Percentiles rank a stretch among this genome's conserved stretches.
Evolutionary conservation across 2,888 invertebrate species (phyloP).

Genomic region (Thymelicus sylvestris): DNA sequence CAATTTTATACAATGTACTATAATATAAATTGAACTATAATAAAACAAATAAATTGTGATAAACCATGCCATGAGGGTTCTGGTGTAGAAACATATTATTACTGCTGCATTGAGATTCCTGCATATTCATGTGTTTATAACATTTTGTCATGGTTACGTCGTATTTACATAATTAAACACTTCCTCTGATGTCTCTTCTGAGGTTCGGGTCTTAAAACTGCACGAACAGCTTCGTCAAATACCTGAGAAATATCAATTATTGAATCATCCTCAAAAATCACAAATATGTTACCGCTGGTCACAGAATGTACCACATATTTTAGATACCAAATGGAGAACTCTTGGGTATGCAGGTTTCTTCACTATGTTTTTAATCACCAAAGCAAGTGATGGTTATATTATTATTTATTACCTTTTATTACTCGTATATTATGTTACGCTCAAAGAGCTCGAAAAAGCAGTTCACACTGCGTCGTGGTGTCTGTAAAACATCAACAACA

Average conservation of each 20-base stretch:
- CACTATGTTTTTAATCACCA: too few species aligned
- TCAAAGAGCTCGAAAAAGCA: too few species aligned
- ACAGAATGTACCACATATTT: too few species aligned
- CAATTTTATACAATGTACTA: constrained; percentile 14
- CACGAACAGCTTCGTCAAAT: constrained; percentile 99
- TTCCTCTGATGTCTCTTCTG: constrained; percentile 97
- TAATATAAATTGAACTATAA: constrained; percentile 20
- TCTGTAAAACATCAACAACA: too few species aligned
- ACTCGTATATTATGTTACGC: too few species aligned
- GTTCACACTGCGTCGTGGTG: too few species aligned
- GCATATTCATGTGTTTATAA: constrained; percentile 54
- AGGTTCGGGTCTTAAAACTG: constrained; percentile 98
- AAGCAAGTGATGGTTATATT: too few species aligned
- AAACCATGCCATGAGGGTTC: constrained; percentile 36
- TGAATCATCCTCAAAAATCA: not conserved
- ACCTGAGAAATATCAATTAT: constrained; percentile 86
- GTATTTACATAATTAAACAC: constrained; percentile 91
- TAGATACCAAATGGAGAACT: too few species aligned
- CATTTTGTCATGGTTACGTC: constrained; percentile 59
- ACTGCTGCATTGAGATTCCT: constrained; percentile 75
- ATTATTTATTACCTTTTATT: too few species aligned
- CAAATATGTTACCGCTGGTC: too few species aligned
- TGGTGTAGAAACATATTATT: constrained; percentile 82
- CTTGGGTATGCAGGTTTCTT: too few species aligned
- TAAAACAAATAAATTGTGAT: constrained; percentile 28